These are phyloP conservation scores for Gryllus longicercus DNA, from an alignment of 2,888 invertebrate genomes.

Conservation along the genomic window DNA sequence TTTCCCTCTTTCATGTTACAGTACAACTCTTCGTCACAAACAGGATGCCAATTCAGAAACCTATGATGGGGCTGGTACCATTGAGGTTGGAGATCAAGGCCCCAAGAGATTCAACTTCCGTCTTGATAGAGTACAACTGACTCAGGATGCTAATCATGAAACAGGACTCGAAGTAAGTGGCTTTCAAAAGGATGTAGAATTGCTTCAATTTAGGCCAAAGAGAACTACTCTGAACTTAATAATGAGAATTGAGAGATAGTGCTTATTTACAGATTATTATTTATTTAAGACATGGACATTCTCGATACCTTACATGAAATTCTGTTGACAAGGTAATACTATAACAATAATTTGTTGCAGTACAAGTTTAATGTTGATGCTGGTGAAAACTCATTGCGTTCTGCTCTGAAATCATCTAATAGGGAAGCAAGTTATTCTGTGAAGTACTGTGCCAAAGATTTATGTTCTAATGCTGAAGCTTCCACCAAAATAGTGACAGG, in stretches of 20 bases:
- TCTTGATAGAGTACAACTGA: neutral
- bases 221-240: too few species aligned
- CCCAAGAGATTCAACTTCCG: conserved; percentile 19
- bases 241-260: too few species aligned
- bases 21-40: conserved; percentile 19
- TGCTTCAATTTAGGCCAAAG: too few species aligned
- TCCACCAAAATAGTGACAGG: neutral
- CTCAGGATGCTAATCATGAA: conserved; percentile 48
- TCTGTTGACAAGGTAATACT: too few species aligned
- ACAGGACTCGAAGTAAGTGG: conserved; percentile 57
- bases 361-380: neutral
- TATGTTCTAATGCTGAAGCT: neutral
- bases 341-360: neutral
- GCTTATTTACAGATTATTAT: too few species aligned
- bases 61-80: conserved; percentile 12
- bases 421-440: neutral
- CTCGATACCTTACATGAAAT: too few species aligned
- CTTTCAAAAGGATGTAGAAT: neutral
- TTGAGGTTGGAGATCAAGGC: neutral
- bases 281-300: neutral
- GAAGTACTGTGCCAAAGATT: neutral
- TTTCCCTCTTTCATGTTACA: neutral
- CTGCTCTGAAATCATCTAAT: neutral
- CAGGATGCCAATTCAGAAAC: neutral
- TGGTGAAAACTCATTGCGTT: neutral